Evolutionary conservation across 2,888 invertebrate genomes (phyloP).

Genomic region (Andrena camellia): DNA sequence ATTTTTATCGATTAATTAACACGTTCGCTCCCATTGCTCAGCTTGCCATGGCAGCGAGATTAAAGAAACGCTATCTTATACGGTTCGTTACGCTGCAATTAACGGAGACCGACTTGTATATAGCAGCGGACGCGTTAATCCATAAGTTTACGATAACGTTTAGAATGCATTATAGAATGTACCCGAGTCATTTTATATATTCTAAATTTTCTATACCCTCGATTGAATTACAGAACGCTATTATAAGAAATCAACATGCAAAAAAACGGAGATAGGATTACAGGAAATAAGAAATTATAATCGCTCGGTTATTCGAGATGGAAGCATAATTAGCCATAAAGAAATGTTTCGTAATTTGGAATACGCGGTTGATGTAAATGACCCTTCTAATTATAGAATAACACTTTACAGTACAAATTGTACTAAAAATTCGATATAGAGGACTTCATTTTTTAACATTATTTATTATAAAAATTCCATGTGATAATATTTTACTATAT

Average conservation of each 20-base stretch:
- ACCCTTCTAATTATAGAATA: neutral
- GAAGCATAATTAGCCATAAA: constrained; percentile 51
- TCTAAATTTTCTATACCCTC: constrained; percentile 4
- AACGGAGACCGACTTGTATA: too few species aligned
- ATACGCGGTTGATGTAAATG: constrained; percentile 39
- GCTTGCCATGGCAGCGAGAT: too few species aligned
- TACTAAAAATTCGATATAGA: neutral
- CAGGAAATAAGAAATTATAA: constrained; percentile 22
- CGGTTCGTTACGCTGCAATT: too few species aligned
- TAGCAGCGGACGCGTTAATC: neutral
- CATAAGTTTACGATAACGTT: neutral
- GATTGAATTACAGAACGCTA: constrained; percentile 19
- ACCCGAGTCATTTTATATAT: neutral
- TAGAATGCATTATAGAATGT: neutral
- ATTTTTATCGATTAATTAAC: constrained; percentile 7
- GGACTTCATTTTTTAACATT: neutral
- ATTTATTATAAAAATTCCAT: neutral
- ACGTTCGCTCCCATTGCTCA: too few species aligned
- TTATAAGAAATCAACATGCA: neutral
- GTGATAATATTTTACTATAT: neutral
- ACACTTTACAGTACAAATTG: neutral
- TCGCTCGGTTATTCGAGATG: constrained; percentile 14
- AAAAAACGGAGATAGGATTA: neutral
- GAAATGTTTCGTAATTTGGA: constrained; percentile 31
- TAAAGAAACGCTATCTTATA: too few species aligned